Base-by-base conservation (phyloP, 2,888 invertebrate species). In the Dynastes tityus region DNA sequence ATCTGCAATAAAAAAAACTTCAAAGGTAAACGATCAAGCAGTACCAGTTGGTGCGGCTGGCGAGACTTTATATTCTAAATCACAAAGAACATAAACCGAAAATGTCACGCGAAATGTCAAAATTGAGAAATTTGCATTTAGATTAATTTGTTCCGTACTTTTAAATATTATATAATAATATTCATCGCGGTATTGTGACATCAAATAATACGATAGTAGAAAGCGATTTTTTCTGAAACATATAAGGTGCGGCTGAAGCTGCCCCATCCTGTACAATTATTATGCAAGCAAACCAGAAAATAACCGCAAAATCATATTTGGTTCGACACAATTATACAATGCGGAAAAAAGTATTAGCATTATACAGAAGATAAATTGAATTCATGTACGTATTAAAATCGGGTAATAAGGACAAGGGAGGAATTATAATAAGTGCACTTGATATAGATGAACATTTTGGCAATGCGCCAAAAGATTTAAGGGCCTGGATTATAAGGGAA, bases 71-170 rank as follows among this genome's bases (percentile, higher is more conserved):
- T 61, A 61, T 22, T 53, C n/a, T 53, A 16, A 53, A 53, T 16
- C 2, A 2, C 61, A 61, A 61, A 22, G 61, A 22, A 61, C 0
- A 61, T 61, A 61, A 61, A 27, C 2, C 22, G n/a, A n/a, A 61
- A 61, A 61, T 61, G 61, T 61, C 61, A 61, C 29, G 61, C 2
- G 29, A 61, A 61, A 61, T 61, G 61, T 61, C 61, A 61, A 61
- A 22, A 9, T 58, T 61, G 29, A 61, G 9, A 61, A 27, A 29
- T 61, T 29, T 27, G 29, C 61, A 61, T 61, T 61, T 61, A 61
- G 13, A 61, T 61, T 61, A 61, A 55, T 55, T 16, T 55, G n/a
- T 16, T 45, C 11, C 45, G 45, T 37, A 55, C n/a, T 11, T 16
- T 55, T 55, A 5, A 55, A 55, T 55, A 6, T 55, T 16, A 5